Conservation (phyloP, 2,113 vertebrate species). For the Thermophis baileyi region DNA sequence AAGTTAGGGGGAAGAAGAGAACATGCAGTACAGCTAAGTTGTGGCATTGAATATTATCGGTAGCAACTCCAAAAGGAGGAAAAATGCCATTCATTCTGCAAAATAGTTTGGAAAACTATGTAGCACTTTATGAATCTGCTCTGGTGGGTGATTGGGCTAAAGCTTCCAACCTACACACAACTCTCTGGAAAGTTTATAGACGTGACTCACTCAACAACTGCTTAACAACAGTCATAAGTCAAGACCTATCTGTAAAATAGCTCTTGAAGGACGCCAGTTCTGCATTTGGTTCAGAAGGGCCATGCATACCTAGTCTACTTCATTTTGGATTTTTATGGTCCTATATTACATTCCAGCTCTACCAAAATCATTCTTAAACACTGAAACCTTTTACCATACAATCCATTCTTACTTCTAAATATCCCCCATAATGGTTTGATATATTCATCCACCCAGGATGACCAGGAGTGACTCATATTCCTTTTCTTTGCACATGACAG, state of each 20-base stretch:
- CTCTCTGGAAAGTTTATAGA: not conserved
- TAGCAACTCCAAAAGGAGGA: not conserved
- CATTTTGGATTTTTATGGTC: not conserved
- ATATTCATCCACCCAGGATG: not conserved
- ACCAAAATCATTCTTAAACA: not conserved
- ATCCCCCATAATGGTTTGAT: not conserved
- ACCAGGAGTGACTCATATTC: not conserved
- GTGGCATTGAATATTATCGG: not conserved
- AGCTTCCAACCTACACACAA: not conserved
- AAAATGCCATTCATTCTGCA: not conserved
- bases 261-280: not conserved
- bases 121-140: not conserved
- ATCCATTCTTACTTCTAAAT: not conserved
- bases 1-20: not conserved
- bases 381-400: not conserved
- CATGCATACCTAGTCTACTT: not conserved
- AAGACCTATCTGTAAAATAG: not conserved
- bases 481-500: not conserved
- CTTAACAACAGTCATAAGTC: not conserved
- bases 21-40: not conserved
- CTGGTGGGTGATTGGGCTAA: not conserved
- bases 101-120: not conserved
- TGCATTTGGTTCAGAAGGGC: not conserved
- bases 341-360: not conserved
- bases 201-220: not conserved